A percentile compares a stretch with the other conserved stretches of the same genome.
Evolutionary conservation across 2,113 vertebrate species (phyloP).

Genomic region (Nestor notabilis): DNA sequence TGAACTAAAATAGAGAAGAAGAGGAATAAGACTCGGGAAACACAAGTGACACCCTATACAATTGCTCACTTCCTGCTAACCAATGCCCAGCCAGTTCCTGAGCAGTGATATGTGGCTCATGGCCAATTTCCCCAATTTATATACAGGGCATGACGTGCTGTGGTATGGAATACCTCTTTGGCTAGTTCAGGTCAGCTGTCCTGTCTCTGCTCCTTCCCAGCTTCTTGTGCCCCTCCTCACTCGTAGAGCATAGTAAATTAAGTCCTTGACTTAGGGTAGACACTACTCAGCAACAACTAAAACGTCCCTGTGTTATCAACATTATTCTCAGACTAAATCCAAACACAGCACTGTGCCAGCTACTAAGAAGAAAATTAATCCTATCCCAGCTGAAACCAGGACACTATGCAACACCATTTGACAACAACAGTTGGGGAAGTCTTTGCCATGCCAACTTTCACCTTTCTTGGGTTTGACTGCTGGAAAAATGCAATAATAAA

Average conservation of each 20-base stretch:
- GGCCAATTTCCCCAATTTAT: not conserved
- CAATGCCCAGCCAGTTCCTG: not conserved
- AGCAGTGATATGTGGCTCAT: not conserved
- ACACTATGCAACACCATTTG: not conserved
- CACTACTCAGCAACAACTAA: not conserved
- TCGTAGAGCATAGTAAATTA: not conserved
- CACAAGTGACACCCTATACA: not conserved
- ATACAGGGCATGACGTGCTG: not conserved
- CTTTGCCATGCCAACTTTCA: not conserved
- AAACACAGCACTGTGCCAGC: not conserved
- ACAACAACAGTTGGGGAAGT: not conserved
- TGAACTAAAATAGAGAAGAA: not conserved
- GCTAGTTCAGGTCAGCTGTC: not conserved
- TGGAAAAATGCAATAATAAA: not conserved
- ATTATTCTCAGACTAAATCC: not conserved
- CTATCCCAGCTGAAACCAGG: not conserved
- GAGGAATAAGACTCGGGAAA: not conserved
- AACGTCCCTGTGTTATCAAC: not conserved
- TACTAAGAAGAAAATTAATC: not conserved
- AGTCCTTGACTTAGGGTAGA: not conserved
- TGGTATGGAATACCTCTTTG: not conserved
- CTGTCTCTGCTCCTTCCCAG: not conserved
- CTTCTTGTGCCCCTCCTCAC: not conserved
- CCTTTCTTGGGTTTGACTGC: not conserved
- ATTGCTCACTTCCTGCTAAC: not conserved